Evolutionary conservation across 2,113 vertebrate species (phyloP).

Genomic region (Corythaixoides concolor): DNA sequence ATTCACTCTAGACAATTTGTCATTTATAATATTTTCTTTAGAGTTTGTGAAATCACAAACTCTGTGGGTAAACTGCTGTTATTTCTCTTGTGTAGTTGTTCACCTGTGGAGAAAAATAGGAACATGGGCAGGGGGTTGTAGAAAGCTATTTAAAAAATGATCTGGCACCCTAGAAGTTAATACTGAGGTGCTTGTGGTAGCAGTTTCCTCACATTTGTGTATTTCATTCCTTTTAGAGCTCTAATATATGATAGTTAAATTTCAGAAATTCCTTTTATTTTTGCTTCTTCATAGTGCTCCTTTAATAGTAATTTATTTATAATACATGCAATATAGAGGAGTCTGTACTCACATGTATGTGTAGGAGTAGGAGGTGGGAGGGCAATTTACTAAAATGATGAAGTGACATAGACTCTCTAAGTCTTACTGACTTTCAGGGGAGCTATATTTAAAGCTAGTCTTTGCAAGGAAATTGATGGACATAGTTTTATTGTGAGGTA

Average conservation of each 20-base stretch:
- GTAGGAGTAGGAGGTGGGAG: background rate
- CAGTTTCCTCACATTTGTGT: background rate
- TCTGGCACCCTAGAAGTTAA: background rate
- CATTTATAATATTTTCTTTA: conserved; percentile 62
- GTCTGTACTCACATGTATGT: background rate
- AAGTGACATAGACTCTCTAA: background rate
- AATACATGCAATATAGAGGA: background rate
- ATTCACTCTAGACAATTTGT: conserved; percentile 64
- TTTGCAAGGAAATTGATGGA: background rate
- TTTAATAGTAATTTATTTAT: conserved; percentile 7
- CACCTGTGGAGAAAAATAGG: background rate
- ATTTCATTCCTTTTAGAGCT: background rate
- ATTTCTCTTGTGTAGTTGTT: conserved; percentile 16
- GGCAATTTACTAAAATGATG: background rate
- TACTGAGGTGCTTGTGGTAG: background rate
- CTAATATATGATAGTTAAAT: background rate
- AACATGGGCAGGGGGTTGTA: background rate
- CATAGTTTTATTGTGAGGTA: background rate
- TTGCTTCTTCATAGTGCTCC: background rate
- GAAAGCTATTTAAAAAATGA: conserved; percentile 16
- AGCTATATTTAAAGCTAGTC: background rate
- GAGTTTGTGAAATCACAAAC: conserved; percentile 49
- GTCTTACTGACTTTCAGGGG: background rate
- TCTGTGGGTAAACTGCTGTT: background rate
- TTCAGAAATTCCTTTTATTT: background rate